phyloP scores from a whole-genome alignment of 2,888 invertebrate genomes.

The Agonopterix subpropinquella region DNA sequence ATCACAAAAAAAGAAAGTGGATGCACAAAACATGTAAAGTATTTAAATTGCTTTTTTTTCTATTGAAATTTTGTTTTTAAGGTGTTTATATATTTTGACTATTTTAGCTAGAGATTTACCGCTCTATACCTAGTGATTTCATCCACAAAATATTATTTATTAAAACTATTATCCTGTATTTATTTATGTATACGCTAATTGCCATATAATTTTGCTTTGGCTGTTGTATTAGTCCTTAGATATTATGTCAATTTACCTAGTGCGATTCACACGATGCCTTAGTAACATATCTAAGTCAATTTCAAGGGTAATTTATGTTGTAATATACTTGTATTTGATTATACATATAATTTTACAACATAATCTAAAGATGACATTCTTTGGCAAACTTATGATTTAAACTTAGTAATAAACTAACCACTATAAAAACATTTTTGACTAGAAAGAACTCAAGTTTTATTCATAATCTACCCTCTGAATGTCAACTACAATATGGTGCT shows the following conservation, averaged over 20 bases:
- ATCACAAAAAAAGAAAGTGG: slow-evolving; percentile 58
- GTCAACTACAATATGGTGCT: neutral
- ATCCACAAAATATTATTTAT: slow-evolving; percentile 31
- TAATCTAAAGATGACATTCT: neutral
- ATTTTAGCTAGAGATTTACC: slow-evolving; percentile 42
- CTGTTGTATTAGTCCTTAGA: slow-evolving; percentile 69
- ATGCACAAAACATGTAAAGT: slow-evolving; percentile 62
- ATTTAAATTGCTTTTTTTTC: slow-evolving; percentile 57
- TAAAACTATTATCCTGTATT: slow-evolving; percentile 27
- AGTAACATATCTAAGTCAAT: slow-evolving; percentile 76
- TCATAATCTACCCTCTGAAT: no score
- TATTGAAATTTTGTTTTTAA: slow-evolving; percentile 40
- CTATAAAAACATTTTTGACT: no score
- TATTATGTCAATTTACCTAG: slow-evolving; percentile 62
- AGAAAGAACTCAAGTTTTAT: no score
- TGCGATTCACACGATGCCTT: slow-evolving; percentile 75
- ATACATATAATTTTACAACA: slow-evolving; percentile 5
- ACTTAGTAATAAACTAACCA: no score
- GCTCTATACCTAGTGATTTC: slow-evolving; percentile 19
- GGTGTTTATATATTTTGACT: slow-evolving; percentile 71
- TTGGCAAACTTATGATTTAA: slow-evolving; percentile 3
- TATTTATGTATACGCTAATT: slow-evolving; percentile 41
- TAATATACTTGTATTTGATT: slow-evolving; percentile 31
- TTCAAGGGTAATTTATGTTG: slow-evolving; percentile 59
- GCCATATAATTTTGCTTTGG: slow-evolving; percentile 70